Base-by-base conservation (phyloP, 2,797 vertebrate genomes). In the Catharus ustulatus region DNA sequence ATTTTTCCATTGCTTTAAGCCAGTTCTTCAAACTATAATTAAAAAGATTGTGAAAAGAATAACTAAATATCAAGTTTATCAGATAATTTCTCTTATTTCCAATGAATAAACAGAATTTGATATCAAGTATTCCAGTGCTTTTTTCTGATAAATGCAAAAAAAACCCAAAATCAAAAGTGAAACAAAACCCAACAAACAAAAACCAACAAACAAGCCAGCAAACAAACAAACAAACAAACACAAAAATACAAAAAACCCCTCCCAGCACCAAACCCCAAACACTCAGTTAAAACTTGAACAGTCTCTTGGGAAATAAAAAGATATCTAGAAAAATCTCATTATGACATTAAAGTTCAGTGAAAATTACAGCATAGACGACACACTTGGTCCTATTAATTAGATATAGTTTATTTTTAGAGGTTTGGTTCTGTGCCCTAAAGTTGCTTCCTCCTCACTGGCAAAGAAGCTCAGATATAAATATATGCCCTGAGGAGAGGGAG, bases 181-280 rank as follows among this genome's bases (percentile, higher is more conserved):
- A 54, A 69, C 16, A 24, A 69, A 43, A 88, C 13, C 4, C 18
- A 62, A 34, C 3, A 46, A 46, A 46, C 20, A 22, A 12, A 46
- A 27, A 5, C 7, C 9, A 15, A 15, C 4, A 69, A 55, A 5
- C 14, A 43, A 58, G 13, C 9, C 21, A 22, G 4, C 14, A 43
- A 58, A 13, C 9, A 36, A 62, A 11, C 3, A 21, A 22, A 5
- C 14, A 43, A 58, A 15, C 9, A 36, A 62, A 11, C 3, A 36
- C 3, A 26, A 34, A 63, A 64, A 27, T 6, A 8, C 8, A 32
- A 59, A 49, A 18, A 42, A n/a, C 4, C 4, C 2, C 9, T 1
- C 2, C 3, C 10, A 19, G 2, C 23, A 22, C 17, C 42, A 38
- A 45, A 14, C 0, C 0, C 5, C 22, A 43, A 67, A 42, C 14